Percentiles rank a stretch among this genome's conserved stretches.
These are phyloP conservation scores for Hypena proboscidalis DNA, from an alignment of 2,888 invertebrate genomes.

Conservation along the genomic window DNA sequence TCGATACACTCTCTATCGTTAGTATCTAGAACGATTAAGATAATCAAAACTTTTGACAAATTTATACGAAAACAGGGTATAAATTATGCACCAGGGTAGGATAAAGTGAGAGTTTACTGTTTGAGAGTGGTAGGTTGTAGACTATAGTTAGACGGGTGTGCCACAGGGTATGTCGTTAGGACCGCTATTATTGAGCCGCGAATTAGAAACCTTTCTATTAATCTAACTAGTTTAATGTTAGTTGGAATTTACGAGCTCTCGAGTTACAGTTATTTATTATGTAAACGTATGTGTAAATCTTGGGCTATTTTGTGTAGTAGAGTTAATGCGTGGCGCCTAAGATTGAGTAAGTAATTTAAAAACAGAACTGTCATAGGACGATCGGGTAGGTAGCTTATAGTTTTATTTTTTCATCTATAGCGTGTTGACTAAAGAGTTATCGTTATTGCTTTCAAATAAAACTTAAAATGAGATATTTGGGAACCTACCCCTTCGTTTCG, in stretches of 20 bases:
- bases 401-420: too few species aligned
- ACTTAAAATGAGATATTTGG: too few species aligned
- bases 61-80: conserved; percentile 36
- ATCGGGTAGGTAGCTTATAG: too few species aligned
- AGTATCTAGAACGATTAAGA: too few species aligned
- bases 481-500: too few species aligned
- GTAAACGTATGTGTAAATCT: conserved; percentile 18
- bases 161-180: conserved; percentile 42
- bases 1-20: too few species aligned
- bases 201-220: conserved; percentile 43
- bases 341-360: not conserved
- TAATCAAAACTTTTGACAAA: conserved; percentile 34
- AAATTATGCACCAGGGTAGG: conserved; percentile 36
- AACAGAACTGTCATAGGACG: not conserved
- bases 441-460: too few species aligned
- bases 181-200: conserved; percentile 40
- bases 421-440: too few species aligned
- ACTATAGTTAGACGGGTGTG: conserved; percentile 36
- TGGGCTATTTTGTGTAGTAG: conserved; percentile 11
- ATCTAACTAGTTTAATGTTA: conserved; percentile 39
- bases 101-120: conserved; percentile 35
- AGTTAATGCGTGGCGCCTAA: not conserved
- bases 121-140: conserved; percentile 36
- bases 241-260: conserved; percentile 38
- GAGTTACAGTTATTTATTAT: conserved; percentile 38